Evolutionary conservation across 2,888 invertebrate genomes (phyloP).

Genomic region (Drosophila mettleri): DNA sequence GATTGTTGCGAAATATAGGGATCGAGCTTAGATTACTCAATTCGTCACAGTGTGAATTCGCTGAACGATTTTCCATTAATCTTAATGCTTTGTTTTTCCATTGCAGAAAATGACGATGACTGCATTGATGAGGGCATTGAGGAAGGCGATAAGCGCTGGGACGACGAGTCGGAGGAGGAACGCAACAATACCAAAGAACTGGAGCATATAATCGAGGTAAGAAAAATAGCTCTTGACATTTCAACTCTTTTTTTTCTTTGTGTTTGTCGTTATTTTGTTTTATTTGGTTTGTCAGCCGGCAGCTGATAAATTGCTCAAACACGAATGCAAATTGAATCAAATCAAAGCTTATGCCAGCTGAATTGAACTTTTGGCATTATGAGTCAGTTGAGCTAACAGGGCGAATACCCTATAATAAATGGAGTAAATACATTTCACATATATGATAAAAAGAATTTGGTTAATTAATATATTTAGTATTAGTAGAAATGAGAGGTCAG

Average conservation of each 20-base stretch:
- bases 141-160: constrained; percentile 87
- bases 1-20: constrained; percentile 15
- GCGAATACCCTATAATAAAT: constrained; percentile 37
- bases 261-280: too few species aligned
- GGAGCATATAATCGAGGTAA: constrained; percentile 85
- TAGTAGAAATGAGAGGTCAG: neutral
- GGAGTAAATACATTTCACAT: neutral
- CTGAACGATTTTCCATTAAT: constrained; percentile 17
- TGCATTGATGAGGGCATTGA: constrained; percentile 95
- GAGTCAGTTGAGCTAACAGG: constrained; percentile 34
- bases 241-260: constrained; percentile 37
- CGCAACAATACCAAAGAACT: constrained; percentile 85
- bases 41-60: constrained; percentile 36
- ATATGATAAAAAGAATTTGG: neutral
- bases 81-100: constrained; percentile 1
- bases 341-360: constrained; percentile 47
- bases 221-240: constrained; percentile 62
- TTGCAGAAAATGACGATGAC: constrained; percentile 92
- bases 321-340: constrained; percentile 64
- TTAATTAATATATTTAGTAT: too few species aligned
- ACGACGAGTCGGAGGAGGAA: constrained; percentile 87
- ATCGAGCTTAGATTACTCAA: constrained; percentile 26
- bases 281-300: constrained; percentile 31
- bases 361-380: constrained; percentile 40
- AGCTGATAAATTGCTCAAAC: constrained; percentile 58